Conservation (phyloP, 2,113 vertebrate genomes). For the Heteronetta atricapilla region DNA sequence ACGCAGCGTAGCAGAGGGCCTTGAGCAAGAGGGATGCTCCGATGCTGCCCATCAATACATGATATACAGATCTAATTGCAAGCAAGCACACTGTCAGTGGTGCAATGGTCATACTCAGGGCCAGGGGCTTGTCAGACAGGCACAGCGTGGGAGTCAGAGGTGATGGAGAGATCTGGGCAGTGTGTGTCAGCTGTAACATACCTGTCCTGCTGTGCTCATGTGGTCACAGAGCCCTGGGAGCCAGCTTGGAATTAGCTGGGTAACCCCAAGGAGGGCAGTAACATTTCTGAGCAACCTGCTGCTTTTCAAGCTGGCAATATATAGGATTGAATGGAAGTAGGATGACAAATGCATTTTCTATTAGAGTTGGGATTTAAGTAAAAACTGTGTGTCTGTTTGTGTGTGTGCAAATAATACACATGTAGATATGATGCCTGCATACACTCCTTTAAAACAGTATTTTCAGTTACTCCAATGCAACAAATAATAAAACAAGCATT, state of each 20-base stretch:
- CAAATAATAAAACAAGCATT: neutral
- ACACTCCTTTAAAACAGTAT: neutral
- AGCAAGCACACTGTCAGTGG: neutral
- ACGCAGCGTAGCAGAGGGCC: neutral
- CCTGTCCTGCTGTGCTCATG: neutral
- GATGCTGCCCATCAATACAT: neutral
- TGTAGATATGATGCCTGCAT: neutral
- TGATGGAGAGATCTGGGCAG: neutral
- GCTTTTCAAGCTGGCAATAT: neutral
- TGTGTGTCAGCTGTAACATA: neutral
- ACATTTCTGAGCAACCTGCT: neutral
- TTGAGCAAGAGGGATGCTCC: conserved; percentile 8
- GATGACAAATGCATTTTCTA: neutral
- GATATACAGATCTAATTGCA: neutral
- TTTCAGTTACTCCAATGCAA: neutral
- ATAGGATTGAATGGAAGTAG: neutral
- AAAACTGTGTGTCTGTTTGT: neutral
- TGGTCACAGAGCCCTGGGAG: neutral
- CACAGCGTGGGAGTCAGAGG: neutral
- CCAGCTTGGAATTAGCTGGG: neutral
- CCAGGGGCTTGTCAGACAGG: neutral
- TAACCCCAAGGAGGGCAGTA: neutral
- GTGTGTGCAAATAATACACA: neutral
- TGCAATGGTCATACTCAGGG: rapidly evolving
- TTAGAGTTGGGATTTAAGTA: neutral